A percentile compares a stretch with the other conserved stretches of the same genome.
Conservation (phyloP, 2,888 invertebrate genomes). For the Penaeus monodon region DNA sequence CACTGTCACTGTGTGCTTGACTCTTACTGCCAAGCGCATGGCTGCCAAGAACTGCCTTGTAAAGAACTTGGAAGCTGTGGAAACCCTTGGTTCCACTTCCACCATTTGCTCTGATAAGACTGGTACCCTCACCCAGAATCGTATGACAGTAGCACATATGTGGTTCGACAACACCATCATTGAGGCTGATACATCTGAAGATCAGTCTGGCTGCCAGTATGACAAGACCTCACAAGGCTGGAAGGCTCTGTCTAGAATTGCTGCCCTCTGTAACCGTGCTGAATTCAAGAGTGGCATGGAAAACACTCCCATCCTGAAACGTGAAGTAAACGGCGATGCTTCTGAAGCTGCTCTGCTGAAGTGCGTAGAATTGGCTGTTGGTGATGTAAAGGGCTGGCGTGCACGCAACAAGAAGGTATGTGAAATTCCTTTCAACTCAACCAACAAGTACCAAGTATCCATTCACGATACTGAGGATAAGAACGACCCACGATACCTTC, state of each 20-base stretch:
- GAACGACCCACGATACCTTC: conserved; percentile 81
- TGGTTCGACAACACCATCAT: conserved; percentile 80
- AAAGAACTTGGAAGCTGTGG: conserved; percentile 84
- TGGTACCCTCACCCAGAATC: conserved; percentile 79
- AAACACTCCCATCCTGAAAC: conserved; percentile 72
- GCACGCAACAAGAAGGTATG: conserved; percentile 74
- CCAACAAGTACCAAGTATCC: conserved; percentile 76
- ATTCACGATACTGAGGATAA: conserved; percentile 94
- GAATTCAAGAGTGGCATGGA: conserved; percentile 76
- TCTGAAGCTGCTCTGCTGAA: conserved; percentile 79
- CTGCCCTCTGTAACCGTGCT: conserved; percentile 80
- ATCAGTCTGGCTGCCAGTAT: conserved; percentile 72
- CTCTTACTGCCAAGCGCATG: conserved; percentile 84
- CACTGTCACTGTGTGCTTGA: conserved; percentile 83
- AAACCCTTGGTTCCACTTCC: conserved; percentile 83
- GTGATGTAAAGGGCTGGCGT: conserved; percentile 73
- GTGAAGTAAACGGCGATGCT: conserved; percentile 78
- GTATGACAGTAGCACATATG: conserved; percentile 82
- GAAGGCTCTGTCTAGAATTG: conserved; percentile 75
- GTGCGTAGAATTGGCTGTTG: conserved; percentile 76
- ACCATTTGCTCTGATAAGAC: conserved; percentile 87
- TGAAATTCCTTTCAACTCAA: conserved; percentile 79
- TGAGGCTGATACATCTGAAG: conserved; percentile 76
- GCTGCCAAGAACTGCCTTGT: conserved; percentile 84
- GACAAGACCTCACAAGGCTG: conserved; percentile 70